These are phyloP conservation scores for Aldabrachelys gigantea DNA, from an alignment of 2,113 vertebrate genomes.

Conservation along the genomic window DNA sequence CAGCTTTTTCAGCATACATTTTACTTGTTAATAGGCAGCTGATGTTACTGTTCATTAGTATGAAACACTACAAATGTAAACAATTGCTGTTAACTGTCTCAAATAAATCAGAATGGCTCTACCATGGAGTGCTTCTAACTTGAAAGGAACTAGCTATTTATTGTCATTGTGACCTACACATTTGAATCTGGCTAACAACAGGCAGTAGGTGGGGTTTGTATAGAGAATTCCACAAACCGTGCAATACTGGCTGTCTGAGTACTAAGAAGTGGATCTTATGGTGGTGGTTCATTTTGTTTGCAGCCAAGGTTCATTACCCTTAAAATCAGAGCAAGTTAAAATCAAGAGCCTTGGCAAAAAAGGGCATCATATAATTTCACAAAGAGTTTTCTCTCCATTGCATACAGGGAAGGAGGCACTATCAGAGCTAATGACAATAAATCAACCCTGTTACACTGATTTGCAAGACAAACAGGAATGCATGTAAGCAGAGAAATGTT, in stretches of 20 bases:
- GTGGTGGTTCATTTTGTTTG: background rate
- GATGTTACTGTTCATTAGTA: fast-evolving
- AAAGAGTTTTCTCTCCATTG: background rate
- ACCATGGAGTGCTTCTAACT: background rate
- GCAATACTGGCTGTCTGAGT: background rate
- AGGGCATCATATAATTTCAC: background rate
- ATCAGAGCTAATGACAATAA: background rate
- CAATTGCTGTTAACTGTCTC: fast-evolving
- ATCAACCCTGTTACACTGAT: background rate
- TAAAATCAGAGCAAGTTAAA: background rate
- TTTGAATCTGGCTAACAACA: background rate
- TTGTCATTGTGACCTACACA: background rate
- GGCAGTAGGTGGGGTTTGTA: background rate
- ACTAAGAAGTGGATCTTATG: background rate
- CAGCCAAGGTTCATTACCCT: background rate
- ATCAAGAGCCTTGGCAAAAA: background rate
- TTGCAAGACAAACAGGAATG: background rate
- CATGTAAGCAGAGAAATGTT: background rate
- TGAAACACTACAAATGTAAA: fast-evolving
- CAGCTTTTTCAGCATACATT: background rate
- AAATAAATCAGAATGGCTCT: background rate
- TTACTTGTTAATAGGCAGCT: background rate
- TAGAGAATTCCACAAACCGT: background rate
- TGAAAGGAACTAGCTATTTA: background rate
- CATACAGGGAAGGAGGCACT: fast-evolving